phyloP scores from a whole-genome alignment of 2,797 vertebrate species.

The Pristis pectinata region DNA sequence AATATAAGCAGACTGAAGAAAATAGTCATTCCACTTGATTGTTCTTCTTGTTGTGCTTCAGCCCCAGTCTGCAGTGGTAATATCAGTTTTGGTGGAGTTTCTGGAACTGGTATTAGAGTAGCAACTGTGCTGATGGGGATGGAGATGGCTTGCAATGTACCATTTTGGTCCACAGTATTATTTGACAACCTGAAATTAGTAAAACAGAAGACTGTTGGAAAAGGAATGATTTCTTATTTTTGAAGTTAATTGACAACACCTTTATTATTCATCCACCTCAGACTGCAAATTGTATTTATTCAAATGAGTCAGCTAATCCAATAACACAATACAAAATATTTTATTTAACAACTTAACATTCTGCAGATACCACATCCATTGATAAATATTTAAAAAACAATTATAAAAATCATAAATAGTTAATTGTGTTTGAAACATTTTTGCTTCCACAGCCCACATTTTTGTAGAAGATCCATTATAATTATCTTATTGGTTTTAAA shows the following conservation, averaged over 20 bases:
- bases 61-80: constrained; percentile 88
- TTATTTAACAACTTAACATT: neutral
- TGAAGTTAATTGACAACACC: neutral
- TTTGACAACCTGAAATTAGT: constrained; percentile 61
- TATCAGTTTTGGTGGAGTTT: constrained; percentile 80
- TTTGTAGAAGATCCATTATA: neutral
- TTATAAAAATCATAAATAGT: too few relatives aligned
- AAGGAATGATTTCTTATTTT: neutral
- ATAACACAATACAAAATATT: neutral
- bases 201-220: constrained; percentile 36
- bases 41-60: constrained; percentile 93
- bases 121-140: constrained; percentile 54
- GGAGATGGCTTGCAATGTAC: constrained; percentile 60
- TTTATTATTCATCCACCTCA: neutral
- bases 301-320: neutral
- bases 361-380: neutral
- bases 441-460: too few relatives aligned
- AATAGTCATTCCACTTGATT: constrained; percentile 94
- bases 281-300: neutral
- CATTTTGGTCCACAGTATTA: constrained; percentile 66
- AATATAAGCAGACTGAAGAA: constrained; percentile 95
- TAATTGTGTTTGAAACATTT: too few relatives aligned
- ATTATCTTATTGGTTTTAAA: neutral
- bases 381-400: too few relatives aligned
- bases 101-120: constrained; percentile 61